Evolutionary conservation across 2,888 invertebrate genomes (phyloP).

Genomic region (Agriopis aurantiaria): DNA sequence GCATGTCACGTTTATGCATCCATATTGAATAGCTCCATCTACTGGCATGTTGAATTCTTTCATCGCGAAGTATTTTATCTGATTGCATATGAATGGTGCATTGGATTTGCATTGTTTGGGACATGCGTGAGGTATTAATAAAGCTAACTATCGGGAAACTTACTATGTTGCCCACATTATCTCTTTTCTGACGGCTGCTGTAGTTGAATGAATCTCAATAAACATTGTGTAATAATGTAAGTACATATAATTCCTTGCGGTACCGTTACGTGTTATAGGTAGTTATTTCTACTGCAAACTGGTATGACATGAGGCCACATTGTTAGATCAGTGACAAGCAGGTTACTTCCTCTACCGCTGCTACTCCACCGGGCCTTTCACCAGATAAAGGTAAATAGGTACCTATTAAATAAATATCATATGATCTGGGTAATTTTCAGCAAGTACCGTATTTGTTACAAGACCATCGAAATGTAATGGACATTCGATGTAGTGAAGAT

Average conservation of each 20-base stretch:
- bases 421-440: not conserved
- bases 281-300: conserved; percentile 11
- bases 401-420: conserved; percentile 31
- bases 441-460: no score
- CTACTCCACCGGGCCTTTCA: conserved; percentile 33
- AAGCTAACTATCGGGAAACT: not conserved
- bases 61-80: not conserved
- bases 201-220: not conserved
- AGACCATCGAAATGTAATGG: no score
- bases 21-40: conserved; percentile 3
- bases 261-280: conserved; percentile 3
- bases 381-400: conserved; percentile 39
- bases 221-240: not conserved
- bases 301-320: conserved; percentile 34
- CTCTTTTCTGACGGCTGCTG: not conserved
- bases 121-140: not conserved
- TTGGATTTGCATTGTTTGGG: conserved; percentile 4
- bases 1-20: conserved; percentile 5
- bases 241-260: conserved; percentile 1
- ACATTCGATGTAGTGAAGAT: no score
- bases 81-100: not conserved
- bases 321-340: conserved; percentile 30
- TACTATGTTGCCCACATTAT: not conserved
- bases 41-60: conserved; percentile 18
- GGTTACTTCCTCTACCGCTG: conserved; percentile 31